phyloP scores from a whole-genome alignment of 2,797 vertebrate genomes.

The Bothrops alternatus region DNA sequence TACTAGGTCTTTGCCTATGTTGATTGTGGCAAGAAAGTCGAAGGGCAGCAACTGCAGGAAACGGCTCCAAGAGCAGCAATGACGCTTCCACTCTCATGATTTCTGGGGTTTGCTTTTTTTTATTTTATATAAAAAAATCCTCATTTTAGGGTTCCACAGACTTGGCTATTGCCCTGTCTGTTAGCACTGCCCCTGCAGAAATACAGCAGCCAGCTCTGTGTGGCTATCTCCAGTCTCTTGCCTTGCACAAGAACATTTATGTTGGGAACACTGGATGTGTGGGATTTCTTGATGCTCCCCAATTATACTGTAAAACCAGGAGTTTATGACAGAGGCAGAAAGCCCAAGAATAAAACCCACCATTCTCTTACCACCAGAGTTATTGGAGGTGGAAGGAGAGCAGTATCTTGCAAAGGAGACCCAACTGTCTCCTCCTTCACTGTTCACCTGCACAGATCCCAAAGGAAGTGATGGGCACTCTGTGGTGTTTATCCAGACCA shows the following conservation, averaged over 20 bases:
- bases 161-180: slow-evolving; percentile 1
- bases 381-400: slow-evolving; percentile 28
- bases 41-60: slow-evolving; percentile 20
- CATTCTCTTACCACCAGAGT: slow-evolving; percentile 59
- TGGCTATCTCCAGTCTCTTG: background rate
- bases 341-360: slow-evolving; percentile 57
- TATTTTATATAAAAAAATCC: slow-evolving; percentile 11
- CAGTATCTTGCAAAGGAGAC: slow-evolving; percentile 16
- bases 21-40: slow-evolving; percentile 22
- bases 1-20: slow-evolving; percentile 9
- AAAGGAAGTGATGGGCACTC: slow-evolving; percentile 27
- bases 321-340: slow-evolving; percentile 61
- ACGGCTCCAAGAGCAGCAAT: background rate
- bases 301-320: slow-evolving; percentile 38
- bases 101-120: slow-evolving; percentile 17
- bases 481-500: slow-evolving; percentile 34
- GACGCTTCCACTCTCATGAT: slow-evolving; percentile 3
- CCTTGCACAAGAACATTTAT: background rate
- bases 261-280: background rate
- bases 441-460: slow-evolving; percentile 38
- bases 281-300: background rate
- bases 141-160: slow-evolving; percentile 16
- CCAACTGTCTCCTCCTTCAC: slow-evolving; percentile 30
- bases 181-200: slow-evolving; percentile 5
- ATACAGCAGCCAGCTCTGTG: slow-evolving; percentile 1